Evolutionary conservation across 2,797 vertebrate species (phyloP).

Genomic region (Molothrus ater): DNA sequence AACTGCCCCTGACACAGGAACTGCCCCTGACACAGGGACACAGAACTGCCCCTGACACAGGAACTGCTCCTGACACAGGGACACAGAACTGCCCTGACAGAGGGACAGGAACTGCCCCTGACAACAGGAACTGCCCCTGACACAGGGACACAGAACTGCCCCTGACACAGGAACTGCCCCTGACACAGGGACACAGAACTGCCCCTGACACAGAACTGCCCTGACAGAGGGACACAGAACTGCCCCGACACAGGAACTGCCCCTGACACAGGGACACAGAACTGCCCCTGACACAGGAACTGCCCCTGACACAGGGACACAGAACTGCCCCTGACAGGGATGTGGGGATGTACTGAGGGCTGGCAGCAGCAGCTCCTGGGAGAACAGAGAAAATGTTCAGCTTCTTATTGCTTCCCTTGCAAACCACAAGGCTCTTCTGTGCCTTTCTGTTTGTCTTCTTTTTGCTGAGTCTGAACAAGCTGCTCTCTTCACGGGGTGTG

Average conservation of each 20-base stretch:
- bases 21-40: too few relatives aligned
- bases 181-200: too few relatives aligned
- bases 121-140: too few relatives aligned
- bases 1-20: background rate
- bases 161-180: background rate
- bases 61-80: too few relatives aligned
- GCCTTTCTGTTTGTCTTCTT: background rate
- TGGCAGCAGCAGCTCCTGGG: background rate
- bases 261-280: too few relatives aligned
- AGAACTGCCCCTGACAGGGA: background rate
- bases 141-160: background rate
- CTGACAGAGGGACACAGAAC: too few relatives aligned
- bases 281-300: too few relatives aligned
- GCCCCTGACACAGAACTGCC: too few relatives aligned
- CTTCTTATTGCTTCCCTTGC: background rate
- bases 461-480: background rate
- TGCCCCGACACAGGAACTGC: too few relatives aligned
- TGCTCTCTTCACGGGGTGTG: fast-evolving
- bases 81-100: background rate
- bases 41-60: background rate
- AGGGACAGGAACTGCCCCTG: too few relatives aligned
- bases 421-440: background rate
- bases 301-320: background rate
- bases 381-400: background rate
- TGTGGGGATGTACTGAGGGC: background rate